Conservation (phyloP, 2,888 invertebrate species). For the Amphipoea lucens region DNA sequence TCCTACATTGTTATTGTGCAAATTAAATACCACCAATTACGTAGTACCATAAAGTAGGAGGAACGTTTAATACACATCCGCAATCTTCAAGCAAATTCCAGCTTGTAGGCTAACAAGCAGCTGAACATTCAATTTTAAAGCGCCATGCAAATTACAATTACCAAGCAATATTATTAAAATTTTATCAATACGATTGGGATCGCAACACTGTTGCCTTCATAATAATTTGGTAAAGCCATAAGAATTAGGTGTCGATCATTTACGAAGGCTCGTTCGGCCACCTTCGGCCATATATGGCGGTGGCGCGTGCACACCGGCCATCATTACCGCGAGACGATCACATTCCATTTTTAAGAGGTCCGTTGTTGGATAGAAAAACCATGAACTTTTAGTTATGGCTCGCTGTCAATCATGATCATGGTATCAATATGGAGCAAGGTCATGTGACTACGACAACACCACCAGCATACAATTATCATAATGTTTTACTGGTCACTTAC, state of each 20-base stretch:
- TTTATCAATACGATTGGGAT: slow-evolving; percentile 10
- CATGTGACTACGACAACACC: not conserved
- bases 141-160: slow-evolving; percentile 43
- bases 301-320: slow-evolving; percentile 77
- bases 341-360: slow-evolving; percentile 65
- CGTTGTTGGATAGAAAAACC: slow-evolving; percentile 49
- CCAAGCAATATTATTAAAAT: slow-evolving; percentile 29
- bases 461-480: not conserved
- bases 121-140: slow-evolving; percentile 37
- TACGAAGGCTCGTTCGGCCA: slow-evolving; percentile 70
- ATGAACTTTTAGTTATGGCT: slow-evolving; percentile 46
- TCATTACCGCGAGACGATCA: slow-evolving; percentile 75
- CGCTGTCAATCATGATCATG: slow-evolving; percentile 40
- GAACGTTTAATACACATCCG: slow-evolving; percentile 19
- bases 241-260: slow-evolving; percentile 84
- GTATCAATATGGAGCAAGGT: slow-evolving; percentile 18
- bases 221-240: slow-evolving; percentile 69
- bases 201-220: slow-evolving; percentile 49
- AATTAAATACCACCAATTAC: slow-evolving; percentile 33
- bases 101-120: slow-evolving; percentile 32
- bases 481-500: not conserved
- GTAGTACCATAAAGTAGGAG: slow-evolving; percentile 8
- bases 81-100: slow-evolving; percentile 16
- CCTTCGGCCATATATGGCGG: slow-evolving; percentile 73
- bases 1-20: slow-evolving; percentile 26